phyloP scores from a whole-genome alignment of 2,113 vertebrate genomes.

The Xenus cinereus region DNA sequence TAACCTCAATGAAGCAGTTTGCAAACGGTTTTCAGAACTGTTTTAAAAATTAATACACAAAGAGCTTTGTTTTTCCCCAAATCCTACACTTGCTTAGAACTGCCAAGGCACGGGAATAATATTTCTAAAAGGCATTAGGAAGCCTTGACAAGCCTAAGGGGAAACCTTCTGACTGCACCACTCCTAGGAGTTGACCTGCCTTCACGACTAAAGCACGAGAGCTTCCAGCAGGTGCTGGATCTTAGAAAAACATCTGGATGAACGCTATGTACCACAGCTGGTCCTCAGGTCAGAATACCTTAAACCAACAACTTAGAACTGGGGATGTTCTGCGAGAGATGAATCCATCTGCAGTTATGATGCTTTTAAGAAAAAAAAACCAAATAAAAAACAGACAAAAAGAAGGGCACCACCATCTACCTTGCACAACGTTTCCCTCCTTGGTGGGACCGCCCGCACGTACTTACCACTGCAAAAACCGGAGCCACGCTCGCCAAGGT shows the following conservation, averaged over 20 bases:
- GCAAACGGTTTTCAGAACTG: neutral
- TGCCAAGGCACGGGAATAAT: neutral
- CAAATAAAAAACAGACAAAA: no score
- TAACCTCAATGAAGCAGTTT: neutral
- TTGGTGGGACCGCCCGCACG: accelerated
- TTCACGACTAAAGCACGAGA: neutral
- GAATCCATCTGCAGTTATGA: accelerated
- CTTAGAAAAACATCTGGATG: neutral
- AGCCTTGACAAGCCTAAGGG: neutral
- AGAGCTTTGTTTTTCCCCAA: neutral
- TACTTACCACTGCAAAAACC: conserved; percentile 89
- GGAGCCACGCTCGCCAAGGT: conserved; percentile 85
- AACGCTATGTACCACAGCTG: accelerated
- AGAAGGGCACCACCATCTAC: no score
- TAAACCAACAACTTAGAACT: neutral
- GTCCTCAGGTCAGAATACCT: neutral
- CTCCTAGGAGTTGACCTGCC: neutral
- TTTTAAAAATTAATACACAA: accelerated
- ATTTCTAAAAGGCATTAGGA: neutral
- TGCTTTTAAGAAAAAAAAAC: neutral
- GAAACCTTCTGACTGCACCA: neutral
- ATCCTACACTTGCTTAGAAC: accelerated
- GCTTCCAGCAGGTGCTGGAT: neutral
- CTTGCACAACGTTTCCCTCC: neutral
- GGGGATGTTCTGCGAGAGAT: accelerated